Percentiles rank a stretch among this genome's conserved stretches.
Conservation (phyloP, 1,140 invertebrate genomes). For the Copidosoma floridanum region DNA sequence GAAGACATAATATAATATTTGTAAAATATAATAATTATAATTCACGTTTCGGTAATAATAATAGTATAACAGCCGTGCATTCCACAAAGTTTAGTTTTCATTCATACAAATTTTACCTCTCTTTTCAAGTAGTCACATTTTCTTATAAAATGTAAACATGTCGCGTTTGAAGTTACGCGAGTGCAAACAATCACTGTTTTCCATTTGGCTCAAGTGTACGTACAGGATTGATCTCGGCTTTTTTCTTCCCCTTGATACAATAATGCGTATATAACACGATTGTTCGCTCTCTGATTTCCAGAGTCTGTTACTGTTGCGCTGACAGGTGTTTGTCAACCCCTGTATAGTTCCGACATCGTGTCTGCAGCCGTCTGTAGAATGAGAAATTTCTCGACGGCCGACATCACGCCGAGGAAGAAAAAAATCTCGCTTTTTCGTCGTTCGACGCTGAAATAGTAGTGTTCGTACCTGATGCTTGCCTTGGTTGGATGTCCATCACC, state of each 20-base stretch:
- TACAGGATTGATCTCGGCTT: background rate
- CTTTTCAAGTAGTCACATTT: too few species aligned
- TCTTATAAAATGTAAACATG: too few species aligned
- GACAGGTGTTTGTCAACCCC: conserved; percentile 22
- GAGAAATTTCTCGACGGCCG: conserved; percentile 31
- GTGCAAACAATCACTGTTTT: too few species aligned
- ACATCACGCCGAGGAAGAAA: conserved; percentile 28
- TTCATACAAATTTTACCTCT: too few species aligned
- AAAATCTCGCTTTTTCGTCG: conserved; percentile 13
- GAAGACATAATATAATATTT: too few species aligned
- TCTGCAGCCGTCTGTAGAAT: conserved; percentile 33
- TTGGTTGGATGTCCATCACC: background rate
- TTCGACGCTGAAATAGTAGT: background rate
- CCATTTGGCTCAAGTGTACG: background rate
- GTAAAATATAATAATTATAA: too few species aligned
- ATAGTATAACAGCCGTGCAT: too few species aligned
- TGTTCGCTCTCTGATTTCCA: conserved; percentile 8
- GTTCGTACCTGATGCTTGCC: background rate
- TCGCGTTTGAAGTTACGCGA: too few species aligned
- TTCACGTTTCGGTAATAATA: too few species aligned
- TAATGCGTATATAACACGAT: conserved; percentile 4
- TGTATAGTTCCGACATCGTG: conserved; percentile 32
- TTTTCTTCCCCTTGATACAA: background rate
- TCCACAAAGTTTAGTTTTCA: too few species aligned
- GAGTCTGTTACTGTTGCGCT: conserved; percentile 21